phyloP scores from a whole-genome alignment of 1,140 invertebrate species.

The Drosophila littoralis region DNA sequence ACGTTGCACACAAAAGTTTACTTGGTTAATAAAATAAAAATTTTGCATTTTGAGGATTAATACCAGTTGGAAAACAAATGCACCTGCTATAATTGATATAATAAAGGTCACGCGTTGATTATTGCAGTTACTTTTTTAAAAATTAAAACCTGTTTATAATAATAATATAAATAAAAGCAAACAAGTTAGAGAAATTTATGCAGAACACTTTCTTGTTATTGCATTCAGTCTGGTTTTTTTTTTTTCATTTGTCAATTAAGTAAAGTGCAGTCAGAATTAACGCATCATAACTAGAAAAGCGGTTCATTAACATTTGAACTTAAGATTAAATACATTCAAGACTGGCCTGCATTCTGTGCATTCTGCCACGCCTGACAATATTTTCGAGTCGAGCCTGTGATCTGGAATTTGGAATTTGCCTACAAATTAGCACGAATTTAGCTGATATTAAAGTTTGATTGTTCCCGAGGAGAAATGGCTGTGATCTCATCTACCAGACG shows the following conservation, averaged over 20 bases:
- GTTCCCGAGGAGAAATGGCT: too few species aligned
- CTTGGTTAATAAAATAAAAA: neutral
- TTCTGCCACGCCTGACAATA: slow-evolving; percentile 1
- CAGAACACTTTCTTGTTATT: neutral
- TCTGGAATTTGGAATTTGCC: slow-evolving; percentile 18
- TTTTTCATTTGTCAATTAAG: slow-evolving; percentile 13
- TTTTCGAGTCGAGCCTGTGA: slow-evolving; percentile 8
- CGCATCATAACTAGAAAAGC: neutral
- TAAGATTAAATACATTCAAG: slow-evolving; percentile 4
- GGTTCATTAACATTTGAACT: slow-evolving; percentile 53
- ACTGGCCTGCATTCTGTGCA: neutral
- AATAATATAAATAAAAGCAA: neutral
- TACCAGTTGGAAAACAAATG: neutral
- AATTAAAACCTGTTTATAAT: neutral
- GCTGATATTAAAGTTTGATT: too few species aligned
- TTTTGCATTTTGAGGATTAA: neutral
- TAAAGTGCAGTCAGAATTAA: slow-evolving; percentile 34
- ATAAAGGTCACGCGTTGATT: too few species aligned
- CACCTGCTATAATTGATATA: neutral
- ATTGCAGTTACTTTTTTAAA: too few species aligned
- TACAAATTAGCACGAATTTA: too few species aligned
- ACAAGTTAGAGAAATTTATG: neutral
- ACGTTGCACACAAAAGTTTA: neutral
- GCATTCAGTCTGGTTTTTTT: neutral
- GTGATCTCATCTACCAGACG: too few species aligned